phyloP scores from a whole-genome alignment of 2,888 invertebrate genomes.

The Tipula confusa region DNA sequence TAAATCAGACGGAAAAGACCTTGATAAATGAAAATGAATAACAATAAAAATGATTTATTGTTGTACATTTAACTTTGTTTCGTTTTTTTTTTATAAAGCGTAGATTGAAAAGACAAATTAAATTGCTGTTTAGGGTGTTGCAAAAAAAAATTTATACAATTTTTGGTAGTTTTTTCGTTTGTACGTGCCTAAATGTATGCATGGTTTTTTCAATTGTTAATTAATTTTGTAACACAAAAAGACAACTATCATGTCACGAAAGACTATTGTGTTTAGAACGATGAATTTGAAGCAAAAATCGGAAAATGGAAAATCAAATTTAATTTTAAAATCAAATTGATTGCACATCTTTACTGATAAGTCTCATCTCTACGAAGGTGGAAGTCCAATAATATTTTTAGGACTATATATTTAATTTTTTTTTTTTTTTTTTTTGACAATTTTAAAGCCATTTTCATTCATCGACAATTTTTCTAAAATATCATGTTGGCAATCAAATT shows the following conservation, averaged over 20 bases:
- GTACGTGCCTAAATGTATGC: background rate
- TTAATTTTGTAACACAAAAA: background rate
- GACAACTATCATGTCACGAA: background rate
- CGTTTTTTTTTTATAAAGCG: background rate
- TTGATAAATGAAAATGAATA: slow-evolving; percentile 25
- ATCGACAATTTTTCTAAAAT: no score
- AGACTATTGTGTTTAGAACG: no score
- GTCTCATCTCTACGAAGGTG: no score
- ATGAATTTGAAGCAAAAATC: no score
- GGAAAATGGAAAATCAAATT: no score
- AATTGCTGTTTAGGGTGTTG: slow-evolving; percentile 3
- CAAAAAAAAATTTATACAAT: background rate
- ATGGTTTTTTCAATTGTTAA: background rate
- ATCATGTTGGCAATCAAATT: no score
- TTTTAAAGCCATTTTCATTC: no score
- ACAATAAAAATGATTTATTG: slow-evolving; percentile 20
- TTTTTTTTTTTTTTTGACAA: no score
- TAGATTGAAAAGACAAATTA: slow-evolving; percentile 14
- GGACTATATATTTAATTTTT: no score
- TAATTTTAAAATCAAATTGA: no score
- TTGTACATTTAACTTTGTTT: background rate
- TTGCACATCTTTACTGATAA: no score
- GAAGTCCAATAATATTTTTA: no score
- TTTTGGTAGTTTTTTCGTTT: background rate
- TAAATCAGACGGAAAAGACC: background rate